phyloP scores from a whole-genome alignment of 2,113 vertebrate genomes.

The Theristicus caerulescens region DNA sequence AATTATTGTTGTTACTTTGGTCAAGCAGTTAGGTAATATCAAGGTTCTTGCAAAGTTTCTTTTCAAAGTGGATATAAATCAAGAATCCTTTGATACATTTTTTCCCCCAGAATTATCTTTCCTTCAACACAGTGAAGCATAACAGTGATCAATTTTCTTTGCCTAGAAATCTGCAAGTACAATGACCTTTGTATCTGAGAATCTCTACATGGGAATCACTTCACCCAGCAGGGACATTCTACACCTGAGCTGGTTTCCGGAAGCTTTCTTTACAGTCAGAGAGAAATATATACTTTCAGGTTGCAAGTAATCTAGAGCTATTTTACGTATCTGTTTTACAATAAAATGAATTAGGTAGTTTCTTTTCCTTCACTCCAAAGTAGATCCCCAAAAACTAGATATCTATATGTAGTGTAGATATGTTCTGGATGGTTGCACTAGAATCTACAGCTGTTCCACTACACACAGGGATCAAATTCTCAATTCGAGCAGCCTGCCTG shows the following conservation, averaged over 20 bases:
- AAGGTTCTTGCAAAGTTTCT: background rate
- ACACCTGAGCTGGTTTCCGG: background rate
- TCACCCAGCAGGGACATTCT: background rate
- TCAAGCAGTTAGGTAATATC: background rate
- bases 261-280: background rate
- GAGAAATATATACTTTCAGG: background rate
- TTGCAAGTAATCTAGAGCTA: background rate
- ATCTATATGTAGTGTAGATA: background rate
- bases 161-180: background rate
- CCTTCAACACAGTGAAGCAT: background rate
- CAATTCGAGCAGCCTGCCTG: background rate
- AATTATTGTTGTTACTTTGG: background rate
- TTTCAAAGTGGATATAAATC: background rate
- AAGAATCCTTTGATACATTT: background rate
- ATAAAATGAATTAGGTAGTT: background rate
- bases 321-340: background rate
- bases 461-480: background rate
- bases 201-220: background rate
- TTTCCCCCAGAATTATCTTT: background rate
- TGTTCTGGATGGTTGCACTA: background rate
- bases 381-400: background rate
- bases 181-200: background rate
- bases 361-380: background rate
- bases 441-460: background rate
- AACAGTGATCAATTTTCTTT: background rate